Percentiles rank a stretch among this genome's conserved stretches.
Evolutionary conservation across 1,140 invertebrate genomes (phyloP).

Genomic region (Leptestheria dahalacensis): DNA sequence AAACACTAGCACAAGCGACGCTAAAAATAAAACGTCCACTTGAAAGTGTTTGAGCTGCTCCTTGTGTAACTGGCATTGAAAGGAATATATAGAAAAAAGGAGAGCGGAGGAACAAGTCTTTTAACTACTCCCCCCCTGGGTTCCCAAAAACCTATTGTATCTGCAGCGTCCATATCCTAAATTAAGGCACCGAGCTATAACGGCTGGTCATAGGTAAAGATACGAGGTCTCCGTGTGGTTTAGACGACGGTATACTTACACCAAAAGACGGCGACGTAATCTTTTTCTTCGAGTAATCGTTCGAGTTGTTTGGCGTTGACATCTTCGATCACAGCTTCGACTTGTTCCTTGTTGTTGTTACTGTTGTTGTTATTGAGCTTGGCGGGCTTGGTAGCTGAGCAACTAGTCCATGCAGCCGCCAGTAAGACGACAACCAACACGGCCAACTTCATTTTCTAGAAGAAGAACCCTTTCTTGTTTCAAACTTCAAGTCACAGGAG

Average conservation of each 20-base stretch:
- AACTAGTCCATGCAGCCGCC: not conserved
- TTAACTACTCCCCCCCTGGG: too few relatives aligned
- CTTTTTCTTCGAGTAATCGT: conserved; percentile 68
- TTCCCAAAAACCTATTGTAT: too few relatives aligned
- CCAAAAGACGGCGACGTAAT: conserved; percentile 88
- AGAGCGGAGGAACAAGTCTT: too few relatives aligned
- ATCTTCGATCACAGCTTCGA: conserved; percentile 73
- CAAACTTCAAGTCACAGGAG: too few relatives aligned
- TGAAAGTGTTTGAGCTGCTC: not conserved
- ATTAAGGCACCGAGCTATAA: too few relatives aligned
- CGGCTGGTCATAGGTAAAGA: too few relatives aligned
- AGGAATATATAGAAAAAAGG: too few relatives aligned
- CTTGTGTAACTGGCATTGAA: too few relatives aligned
- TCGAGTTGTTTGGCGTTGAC: conserved; percentile 80
- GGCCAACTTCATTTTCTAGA: not conserved
- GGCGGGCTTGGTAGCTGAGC: not conserved
- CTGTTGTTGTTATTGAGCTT: conserved; percentile 15
- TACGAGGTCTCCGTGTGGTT: too few relatives aligned
- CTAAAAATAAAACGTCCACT: not conserved
- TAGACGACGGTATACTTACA: conserved; percentile 52
- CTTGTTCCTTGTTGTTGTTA: conserved; percentile 21
- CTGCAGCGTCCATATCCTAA: too few relatives aligned
- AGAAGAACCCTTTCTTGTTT: too few relatives aligned
- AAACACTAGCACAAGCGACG: not conserved
- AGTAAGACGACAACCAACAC: not conserved